phyloP scores from a whole-genome alignment of 2,113 vertebrate species.

The Menidia beryllina region DNA sequence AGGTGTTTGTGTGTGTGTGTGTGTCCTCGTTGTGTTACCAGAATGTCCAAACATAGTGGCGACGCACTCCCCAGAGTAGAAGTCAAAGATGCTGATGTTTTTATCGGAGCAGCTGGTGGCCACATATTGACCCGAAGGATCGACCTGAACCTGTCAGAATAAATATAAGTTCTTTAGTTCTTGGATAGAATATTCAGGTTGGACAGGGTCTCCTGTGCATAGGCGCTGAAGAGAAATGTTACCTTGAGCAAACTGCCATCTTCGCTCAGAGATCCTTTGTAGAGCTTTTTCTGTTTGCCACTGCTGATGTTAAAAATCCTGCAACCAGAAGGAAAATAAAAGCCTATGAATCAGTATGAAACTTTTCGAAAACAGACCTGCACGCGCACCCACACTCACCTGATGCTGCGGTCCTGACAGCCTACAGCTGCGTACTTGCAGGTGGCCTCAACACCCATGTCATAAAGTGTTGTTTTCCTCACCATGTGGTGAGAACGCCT shows the following conservation, averaged over 20 bases:
- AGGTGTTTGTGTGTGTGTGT: background rate
- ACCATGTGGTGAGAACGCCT: constrained; percentile 93
- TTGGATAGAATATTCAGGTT: background rate
- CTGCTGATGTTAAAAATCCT: constrained; percentile 97
- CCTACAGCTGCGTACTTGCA: constrained; percentile 94
- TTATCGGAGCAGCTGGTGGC: constrained; percentile 97
- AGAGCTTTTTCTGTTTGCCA: constrained; percentile 96
- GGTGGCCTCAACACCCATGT: constrained; percentile 93
- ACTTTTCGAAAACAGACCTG: rapidly evolving
- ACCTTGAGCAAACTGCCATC: constrained; percentile 96
- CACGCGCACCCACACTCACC: constrained; percentile 68
- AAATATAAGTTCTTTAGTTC: constrained; percentile 11
- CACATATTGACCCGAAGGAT: constrained; percentile 95
- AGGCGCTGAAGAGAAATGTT: constrained; percentile 9
- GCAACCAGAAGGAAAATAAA: constrained; percentile 8
- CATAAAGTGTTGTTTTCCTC: constrained; percentile 92
- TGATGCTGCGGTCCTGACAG: constrained; percentile 95
- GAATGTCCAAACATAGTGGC: constrained; percentile 97
- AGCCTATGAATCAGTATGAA: background rate
- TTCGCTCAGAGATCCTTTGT: constrained; percentile 93
- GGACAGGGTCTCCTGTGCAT: background rate
- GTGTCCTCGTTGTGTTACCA: constrained; percentile 77
- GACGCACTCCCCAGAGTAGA: constrained; percentile 93
- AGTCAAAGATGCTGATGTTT: constrained; percentile 95
- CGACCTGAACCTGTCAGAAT: constrained; percentile 89